These are phyloP conservation scores for Pilophorus perplexus DNA, from an alignment of 2,888 invertebrate genomes.

Conservation along the genomic window DNA sequence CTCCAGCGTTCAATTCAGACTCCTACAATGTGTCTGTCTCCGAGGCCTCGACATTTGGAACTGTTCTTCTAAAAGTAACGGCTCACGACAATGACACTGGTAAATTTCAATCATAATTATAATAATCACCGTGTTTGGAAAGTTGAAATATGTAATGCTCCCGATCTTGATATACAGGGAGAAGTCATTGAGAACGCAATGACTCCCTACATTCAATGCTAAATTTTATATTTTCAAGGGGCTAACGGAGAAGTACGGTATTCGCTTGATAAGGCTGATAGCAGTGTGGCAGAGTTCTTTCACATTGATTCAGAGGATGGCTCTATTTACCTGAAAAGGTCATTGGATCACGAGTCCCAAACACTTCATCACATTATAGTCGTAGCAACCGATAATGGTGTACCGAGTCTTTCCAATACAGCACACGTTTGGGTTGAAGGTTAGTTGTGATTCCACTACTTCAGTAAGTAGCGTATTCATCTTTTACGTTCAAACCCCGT, in stretches of 20 bases:
- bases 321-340: slow-evolving; percentile 70
- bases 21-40: slow-evolving; percentile 77
- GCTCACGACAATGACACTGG: slow-evolving; percentile 78
- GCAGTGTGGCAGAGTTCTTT: slow-evolving; percentile 66
- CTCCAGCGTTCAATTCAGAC: slow-evolving; percentile 76
- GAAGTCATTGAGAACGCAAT: not conserved
- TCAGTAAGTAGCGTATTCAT: not conserved
- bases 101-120: slow-evolving; percentile 47
- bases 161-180: too few relatives aligned
- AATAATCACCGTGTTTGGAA: not conserved
- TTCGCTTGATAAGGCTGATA: slow-evolving; percentile 64
- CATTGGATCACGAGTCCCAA: slow-evolving; percentile 76
- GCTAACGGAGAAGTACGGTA: slow-evolving; percentile 67
- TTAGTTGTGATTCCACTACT: slow-evolving; percentile 53
- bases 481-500: not conserved
- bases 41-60: slow-evolving; percentile 77
- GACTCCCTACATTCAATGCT: not conserved
- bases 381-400: slow-evolving; percentile 77
- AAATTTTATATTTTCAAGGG: slow-evolving; percentile 52
- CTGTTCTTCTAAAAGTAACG: slow-evolving; percentile 65
- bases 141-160: not conserved
- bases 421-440: slow-evolving; percentile 79
- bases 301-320: slow-evolving; percentile 75
- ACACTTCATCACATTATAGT: slow-evolving; percentile 74
- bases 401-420: slow-evolving; percentile 75